phyloP scores from a whole-genome alignment of 1,140 invertebrate species.

The Bombus balteatus region DNA sequence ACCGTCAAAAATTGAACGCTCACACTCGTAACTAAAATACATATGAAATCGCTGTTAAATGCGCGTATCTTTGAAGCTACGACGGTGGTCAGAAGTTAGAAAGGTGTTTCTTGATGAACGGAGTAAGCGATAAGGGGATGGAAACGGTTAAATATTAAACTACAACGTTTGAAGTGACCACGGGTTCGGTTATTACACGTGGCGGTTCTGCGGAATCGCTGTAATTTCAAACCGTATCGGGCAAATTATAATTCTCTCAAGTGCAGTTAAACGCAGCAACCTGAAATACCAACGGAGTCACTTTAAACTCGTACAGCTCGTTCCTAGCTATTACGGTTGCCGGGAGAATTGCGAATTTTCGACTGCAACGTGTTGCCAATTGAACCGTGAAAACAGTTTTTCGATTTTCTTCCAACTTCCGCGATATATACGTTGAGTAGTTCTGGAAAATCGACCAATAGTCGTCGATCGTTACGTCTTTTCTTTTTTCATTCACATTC shows the following conservation, averaged over 20 bases:
- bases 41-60: no score
- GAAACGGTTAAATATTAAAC: background rate
- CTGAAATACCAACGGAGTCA: constrained; percentile 1
- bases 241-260: constrained; percentile 18
- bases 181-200: constrained; percentile 15
- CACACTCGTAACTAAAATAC: background rate
- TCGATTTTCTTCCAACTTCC: background rate
- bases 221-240: constrained; percentile 4
- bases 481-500: no score
- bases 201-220: background rate
- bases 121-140: background rate
- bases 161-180: constrained; percentile 17
- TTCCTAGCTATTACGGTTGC: background rate
- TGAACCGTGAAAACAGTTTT: background rate
- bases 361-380: background rate
- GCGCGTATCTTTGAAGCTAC: background rate
- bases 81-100: background rate
- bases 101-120: background rate
- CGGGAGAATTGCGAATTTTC: background rate
- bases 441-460: background rate
- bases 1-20: background rate
- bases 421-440: no score
- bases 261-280: background rate
- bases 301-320: background rate
- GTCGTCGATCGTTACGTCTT: no score